phyloP scores from a whole-genome alignment of 2,113 vertebrate genomes.

The Rhinolophus sinicus region DNA sequence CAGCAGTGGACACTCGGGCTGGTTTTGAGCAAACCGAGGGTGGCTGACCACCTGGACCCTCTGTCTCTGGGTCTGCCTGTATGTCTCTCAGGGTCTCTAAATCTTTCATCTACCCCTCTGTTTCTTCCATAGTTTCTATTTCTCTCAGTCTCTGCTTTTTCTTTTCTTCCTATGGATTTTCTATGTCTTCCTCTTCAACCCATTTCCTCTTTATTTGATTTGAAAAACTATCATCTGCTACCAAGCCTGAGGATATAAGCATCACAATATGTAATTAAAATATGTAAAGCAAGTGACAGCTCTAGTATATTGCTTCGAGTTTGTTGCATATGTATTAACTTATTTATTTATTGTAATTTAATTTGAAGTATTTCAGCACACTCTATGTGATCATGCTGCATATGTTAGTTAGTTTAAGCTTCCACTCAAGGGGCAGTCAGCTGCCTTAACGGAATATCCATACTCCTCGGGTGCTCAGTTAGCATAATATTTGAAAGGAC shows the following conservation, averaged over 20 bases:
- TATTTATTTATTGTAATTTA: conserved; percentile 21
- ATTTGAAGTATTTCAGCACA: conserved; percentile 12
- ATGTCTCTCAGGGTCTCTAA: background rate
- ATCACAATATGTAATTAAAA: conserved; percentile 63
- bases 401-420: background rate
- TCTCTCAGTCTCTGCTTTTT: background rate
- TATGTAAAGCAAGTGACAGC: conserved; percentile 39
- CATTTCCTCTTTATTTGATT: conserved; percentile 33
- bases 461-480: background rate
- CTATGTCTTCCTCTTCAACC: conserved; percentile 19
- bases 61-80: background rate
- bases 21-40: background rate
- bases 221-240: conserved; percentile 40
- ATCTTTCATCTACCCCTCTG: background rate
- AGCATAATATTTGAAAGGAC: background rate
- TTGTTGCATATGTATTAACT: conserved; percentile 50
- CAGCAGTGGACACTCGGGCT: background rate
- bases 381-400: background rate
- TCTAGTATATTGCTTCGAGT: conserved; percentile 24
- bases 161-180: background rate
- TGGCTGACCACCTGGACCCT: background rate
- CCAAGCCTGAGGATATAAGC: conserved; percentile 20
- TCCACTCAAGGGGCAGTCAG: background rate
- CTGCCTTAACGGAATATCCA: background rate
- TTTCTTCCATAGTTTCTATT: background rate